Conservation (phyloP, 2,797 vertebrate genomes). For the Liasis olivaceus region DNA sequence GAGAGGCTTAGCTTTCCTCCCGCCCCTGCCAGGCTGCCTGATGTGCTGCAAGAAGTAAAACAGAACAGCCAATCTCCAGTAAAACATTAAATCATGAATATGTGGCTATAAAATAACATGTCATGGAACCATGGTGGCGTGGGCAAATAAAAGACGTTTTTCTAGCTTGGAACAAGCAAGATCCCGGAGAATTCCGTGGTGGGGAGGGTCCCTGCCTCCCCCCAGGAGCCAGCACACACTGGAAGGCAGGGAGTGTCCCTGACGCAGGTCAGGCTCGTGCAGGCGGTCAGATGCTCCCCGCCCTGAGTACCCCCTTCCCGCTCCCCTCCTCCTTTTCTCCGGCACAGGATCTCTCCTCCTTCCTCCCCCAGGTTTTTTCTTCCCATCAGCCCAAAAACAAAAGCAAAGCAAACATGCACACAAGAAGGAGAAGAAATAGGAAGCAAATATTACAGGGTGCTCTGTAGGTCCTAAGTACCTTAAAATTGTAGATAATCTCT, state of each 20-base stretch:
- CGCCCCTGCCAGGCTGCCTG: neutral
- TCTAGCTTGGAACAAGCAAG: neutral
- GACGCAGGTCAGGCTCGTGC: neutral
- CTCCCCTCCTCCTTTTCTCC: neutral
- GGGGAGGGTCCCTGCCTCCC: neutral
- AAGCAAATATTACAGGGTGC: neutral
- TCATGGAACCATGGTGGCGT: neutral
- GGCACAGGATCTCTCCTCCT: neutral
- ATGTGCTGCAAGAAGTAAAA: neutral
- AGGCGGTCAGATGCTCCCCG: neutral
- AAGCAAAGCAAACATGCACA: neutral
- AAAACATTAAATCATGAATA: neutral
- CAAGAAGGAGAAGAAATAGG: neutral
- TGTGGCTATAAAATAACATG: neutral
- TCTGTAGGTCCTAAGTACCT: neutral
- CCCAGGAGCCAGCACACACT: no score
- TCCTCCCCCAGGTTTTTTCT: neutral
- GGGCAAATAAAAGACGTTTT: neutral
- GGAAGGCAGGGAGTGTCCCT: neutral
- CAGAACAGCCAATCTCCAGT: neutral
- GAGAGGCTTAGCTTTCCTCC: neutral
- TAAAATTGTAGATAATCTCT: neutral
- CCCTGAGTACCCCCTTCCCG: neutral
- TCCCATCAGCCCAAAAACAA: neutral
- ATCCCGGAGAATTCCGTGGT: no score